Evolutionary conservation across 2,797 vertebrate genomes (phyloP).

Genomic region (Acanthurus tractus): DNA sequence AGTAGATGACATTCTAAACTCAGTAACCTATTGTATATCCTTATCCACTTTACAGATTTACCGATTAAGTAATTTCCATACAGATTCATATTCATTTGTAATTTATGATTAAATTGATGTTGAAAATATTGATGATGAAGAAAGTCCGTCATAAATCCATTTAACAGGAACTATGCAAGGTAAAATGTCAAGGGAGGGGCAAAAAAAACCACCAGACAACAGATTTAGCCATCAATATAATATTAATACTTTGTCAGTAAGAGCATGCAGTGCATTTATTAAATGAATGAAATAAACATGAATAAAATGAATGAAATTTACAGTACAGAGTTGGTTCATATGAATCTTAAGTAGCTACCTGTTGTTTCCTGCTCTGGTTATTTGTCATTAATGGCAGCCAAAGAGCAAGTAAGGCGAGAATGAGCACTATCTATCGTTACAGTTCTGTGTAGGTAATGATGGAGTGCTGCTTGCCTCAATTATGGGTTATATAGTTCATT

Average conservation of each 20-base stretch:
- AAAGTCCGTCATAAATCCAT: not conserved
- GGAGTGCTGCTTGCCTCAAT: slow-evolving; percentile 12
- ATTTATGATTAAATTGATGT: not conserved
- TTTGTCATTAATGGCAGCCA: not conserved
- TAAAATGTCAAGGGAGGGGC: too few species aligned
- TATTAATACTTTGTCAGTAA: too few species aligned
- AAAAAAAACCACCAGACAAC: too few species aligned
- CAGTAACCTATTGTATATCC: too few species aligned
- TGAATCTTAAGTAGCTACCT: not conserved
- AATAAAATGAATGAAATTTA: too few species aligned
- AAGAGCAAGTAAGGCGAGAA: slow-evolving; percentile 13
- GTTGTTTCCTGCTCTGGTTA: not conserved
- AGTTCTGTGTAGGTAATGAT: slow-evolving; percentile 7
- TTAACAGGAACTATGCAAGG: too few species aligned
- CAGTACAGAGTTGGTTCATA: not conserved
- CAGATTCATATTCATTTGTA: not conserved
- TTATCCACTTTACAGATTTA: too few species aligned
- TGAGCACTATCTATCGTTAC: slow-evolving; percentile 3
- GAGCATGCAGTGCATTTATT: not conserved
- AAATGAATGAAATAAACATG: too few species aligned
- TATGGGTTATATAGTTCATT: slow-evolving; percentile 50
- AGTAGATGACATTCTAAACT: too few species aligned
- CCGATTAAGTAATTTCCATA: too few species aligned
- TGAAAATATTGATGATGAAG: not conserved
- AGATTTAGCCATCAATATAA: too few species aligned